phyloP scores from a whole-genome alignment of 2,888 invertebrate species.

The Celastrina argiolus region DNA sequence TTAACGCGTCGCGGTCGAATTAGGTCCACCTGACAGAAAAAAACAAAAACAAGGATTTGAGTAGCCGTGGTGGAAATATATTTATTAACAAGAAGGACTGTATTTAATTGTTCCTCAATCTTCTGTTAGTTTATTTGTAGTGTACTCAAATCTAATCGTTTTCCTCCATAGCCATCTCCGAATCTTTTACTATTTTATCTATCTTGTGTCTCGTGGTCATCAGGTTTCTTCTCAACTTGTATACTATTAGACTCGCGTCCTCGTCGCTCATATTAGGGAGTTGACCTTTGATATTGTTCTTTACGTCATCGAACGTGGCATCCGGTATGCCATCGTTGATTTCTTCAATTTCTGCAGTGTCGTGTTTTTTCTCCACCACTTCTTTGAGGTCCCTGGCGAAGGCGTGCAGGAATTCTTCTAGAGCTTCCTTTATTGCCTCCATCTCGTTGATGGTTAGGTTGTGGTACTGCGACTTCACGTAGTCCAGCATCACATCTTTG shows the following conservation, averaged over 20 bases:
- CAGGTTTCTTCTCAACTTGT: conserved; percentile 38
- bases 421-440: conserved; percentile 31
- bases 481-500: conserved; percentile 37
- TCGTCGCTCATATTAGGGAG: conserved; percentile 35
- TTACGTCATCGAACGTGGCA: conserved; percentile 37
- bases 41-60: too few relatives aligned
- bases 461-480: conserved; percentile 35
- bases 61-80: too few relatives aligned
- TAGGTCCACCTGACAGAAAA: too few relatives aligned
- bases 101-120: too few relatives aligned
- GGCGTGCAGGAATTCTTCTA: conserved; percentile 41
- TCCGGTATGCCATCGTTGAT: conserved; percentile 37
- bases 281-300: conserved; percentile 34
- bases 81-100: too few relatives aligned
- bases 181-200: conserved; percentile 36
- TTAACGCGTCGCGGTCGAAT: too few relatives aligned
- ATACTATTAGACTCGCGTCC: conserved; percentile 36
- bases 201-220: conserved; percentile 35
- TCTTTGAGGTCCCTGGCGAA: conserved; percentile 41
- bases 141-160: too few relatives aligned
- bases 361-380: conserved; percentile 31
- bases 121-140: too few relatives aligned
- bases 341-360: conserved; percentile 23
- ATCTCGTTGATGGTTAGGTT: conserved; percentile 35
- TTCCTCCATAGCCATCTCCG: conserved; percentile 26